Conservation (phyloP, 2,113 vertebrate species). For the Ceyx cyanopectus region DNA sequence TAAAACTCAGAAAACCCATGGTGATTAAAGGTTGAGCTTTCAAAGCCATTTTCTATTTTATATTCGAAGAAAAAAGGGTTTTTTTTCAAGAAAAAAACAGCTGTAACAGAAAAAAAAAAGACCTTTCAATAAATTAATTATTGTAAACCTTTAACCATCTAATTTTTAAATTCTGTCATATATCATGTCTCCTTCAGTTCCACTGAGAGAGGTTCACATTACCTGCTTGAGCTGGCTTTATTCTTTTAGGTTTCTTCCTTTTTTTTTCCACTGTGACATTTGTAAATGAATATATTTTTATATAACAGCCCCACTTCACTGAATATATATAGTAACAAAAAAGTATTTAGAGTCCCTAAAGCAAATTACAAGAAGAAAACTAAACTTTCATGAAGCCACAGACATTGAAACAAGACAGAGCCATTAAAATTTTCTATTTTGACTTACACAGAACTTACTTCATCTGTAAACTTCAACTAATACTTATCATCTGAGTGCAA, state of each 20-base stretch:
- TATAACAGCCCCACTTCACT: neutral
- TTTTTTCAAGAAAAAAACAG: neutral
- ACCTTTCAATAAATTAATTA: neutral
- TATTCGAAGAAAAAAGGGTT: neutral
- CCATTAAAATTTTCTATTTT: neutral
- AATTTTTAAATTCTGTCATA: neutral
- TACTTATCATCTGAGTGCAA: neutral
- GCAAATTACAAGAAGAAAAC: neutral
- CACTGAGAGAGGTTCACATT: neutral
- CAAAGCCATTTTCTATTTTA: neutral
- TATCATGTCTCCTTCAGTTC: neutral
- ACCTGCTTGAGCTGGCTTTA: neutral
- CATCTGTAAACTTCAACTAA: neutral
- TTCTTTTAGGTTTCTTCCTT: neutral
- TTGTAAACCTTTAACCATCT: neutral
- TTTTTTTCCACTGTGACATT: neutral
- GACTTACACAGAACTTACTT: neutral
- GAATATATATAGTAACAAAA: neutral
- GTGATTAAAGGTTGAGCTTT: neutral
- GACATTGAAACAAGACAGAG: neutral
- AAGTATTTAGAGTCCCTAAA: neutral
- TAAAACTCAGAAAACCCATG: neutral
- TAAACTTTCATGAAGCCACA: neutral
- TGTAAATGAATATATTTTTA: neutral
- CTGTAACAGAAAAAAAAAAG: neutral